Percentiles rank a stretch among this genome's conserved stretches.
Conservation (phyloP, 2,113 vertebrate genomes). For the Microtus montanus region DNA sequence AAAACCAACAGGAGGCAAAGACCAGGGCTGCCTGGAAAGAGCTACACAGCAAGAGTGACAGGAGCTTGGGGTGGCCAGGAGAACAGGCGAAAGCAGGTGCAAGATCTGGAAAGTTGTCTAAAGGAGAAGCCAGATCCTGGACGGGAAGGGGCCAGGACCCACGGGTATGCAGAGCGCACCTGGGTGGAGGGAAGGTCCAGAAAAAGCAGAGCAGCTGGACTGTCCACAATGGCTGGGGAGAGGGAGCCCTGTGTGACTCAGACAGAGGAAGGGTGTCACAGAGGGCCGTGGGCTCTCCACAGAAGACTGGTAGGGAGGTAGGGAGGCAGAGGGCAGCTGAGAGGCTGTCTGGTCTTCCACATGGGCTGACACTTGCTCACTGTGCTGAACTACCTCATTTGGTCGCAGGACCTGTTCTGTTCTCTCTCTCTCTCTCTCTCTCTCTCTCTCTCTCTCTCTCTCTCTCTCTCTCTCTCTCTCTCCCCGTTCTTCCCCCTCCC, state of each 20-base stretch:
- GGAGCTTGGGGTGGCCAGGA: background rate
- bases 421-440: background rate
- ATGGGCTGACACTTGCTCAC: background rate
- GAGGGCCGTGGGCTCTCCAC: background rate
- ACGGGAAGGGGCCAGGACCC: background rate
- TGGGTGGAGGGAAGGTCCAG: accelerated
- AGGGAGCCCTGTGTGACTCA: background rate
- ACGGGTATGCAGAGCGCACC: background rate
- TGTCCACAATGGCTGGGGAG: accelerated
- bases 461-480: too few relatives aligned
- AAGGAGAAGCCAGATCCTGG: background rate
- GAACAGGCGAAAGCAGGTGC: background rate
- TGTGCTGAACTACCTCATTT: too few relatives aligned
- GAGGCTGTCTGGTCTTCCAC: background rate
- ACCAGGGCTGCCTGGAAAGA: background rate
- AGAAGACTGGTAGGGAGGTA: background rate
- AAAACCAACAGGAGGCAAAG: background rate
- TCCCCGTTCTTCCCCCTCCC: background rate
- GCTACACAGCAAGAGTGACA: accelerated
- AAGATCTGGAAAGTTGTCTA: background rate
- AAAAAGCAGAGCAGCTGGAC: too few relatives aligned
- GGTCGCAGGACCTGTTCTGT: background rate
- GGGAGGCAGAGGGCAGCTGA: accelerated
- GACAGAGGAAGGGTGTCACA: background rate
- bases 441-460: background rate